These are phyloP conservation scores for Tauraco erythrolophus DNA, from an alignment of 2,113 vertebrate genomes.

Conservation along the genomic window DNA sequence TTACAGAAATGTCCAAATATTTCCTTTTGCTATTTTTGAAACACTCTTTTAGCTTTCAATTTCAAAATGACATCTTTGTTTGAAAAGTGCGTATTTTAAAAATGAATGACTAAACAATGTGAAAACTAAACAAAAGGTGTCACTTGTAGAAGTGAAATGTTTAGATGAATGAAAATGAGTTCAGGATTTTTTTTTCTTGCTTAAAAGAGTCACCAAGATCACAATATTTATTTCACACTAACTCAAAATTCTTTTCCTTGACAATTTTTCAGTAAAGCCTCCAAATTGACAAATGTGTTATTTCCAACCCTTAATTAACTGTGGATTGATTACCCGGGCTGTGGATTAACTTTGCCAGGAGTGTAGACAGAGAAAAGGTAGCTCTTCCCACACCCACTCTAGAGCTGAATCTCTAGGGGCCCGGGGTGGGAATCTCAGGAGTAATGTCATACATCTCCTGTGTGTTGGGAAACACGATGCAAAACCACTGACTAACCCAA, in stretches of 20 bases:
- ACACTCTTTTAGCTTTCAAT: neutral
- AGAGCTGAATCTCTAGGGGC: neutral
- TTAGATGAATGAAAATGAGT: neutral
- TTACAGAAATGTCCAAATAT: constrained; percentile 11
- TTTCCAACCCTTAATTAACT: neutral
- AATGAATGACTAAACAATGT: neutral
- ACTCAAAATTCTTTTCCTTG: neutral
- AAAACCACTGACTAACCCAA: neutral
- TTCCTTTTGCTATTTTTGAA: neutral
- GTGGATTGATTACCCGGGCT: neutral
- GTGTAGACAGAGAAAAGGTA: neutral
- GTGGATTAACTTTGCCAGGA: neutral
- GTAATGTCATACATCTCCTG: neutral
- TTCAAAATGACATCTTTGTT: neutral
- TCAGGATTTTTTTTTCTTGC: neutral
- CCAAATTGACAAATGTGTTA: neutral
- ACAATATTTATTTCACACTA: neutral
- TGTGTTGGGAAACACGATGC: neutral
- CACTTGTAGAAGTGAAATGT: neutral
- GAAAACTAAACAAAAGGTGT: constrained; percentile 18
- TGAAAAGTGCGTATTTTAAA: constrained; percentile 6
- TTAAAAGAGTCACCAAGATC: neutral
- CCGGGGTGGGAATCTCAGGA: neutral
- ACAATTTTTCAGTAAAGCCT: neutral
- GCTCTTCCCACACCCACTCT: neutral